phyloP scores from a whole-genome alignment of 2,888 invertebrate genomes.

The Seira ritae region DNA sequence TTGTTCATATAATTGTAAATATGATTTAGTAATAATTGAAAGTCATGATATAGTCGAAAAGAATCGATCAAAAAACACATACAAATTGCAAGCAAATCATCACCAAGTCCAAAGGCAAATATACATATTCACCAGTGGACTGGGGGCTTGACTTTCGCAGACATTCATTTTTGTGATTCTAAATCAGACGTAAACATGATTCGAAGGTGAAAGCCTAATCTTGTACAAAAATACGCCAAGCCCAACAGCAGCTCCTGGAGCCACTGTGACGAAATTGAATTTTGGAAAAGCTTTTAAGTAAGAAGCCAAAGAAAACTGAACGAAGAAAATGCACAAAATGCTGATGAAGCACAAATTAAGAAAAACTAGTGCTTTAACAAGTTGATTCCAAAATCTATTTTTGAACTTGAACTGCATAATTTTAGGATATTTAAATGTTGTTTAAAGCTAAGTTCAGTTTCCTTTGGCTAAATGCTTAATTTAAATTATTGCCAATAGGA shows the following conservation, averaged over 20 bases:
- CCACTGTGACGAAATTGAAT: constrained; percentile 64
- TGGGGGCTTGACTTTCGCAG: constrained; percentile 68
- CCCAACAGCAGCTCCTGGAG: constrained; percentile 70
- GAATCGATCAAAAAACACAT: constrained; percentile 24
- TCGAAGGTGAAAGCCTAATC: constrained; percentile 29
- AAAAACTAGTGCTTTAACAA: too few relatives aligned
- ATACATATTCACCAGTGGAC: constrained; percentile 51
- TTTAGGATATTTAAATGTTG: too few relatives aligned
- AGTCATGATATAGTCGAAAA: neutral
- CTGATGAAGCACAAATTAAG: too few relatives aligned
- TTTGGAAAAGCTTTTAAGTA: constrained; percentile 33
- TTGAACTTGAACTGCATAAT: too few relatives aligned
- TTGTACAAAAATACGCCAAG: constrained; percentile 52
- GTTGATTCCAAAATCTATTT: too few relatives aligned
- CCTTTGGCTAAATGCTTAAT: constrained; percentile 17
- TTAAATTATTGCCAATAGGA: constrained; percentile 30
- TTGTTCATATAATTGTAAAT: neutral
- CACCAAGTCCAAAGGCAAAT: constrained; percentile 62
- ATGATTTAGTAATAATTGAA: neutral
- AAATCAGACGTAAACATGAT: neutral
- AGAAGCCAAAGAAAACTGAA: constrained; percentile 48
- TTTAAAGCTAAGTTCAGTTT: constrained; percentile 19
- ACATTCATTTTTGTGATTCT: neutral
- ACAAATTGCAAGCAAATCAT: constrained; percentile 55
- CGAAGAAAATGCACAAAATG: neutral